phyloP scores from a whole-genome alignment of 1,140 invertebrate genomes.

The Platyura marginata region DNA sequence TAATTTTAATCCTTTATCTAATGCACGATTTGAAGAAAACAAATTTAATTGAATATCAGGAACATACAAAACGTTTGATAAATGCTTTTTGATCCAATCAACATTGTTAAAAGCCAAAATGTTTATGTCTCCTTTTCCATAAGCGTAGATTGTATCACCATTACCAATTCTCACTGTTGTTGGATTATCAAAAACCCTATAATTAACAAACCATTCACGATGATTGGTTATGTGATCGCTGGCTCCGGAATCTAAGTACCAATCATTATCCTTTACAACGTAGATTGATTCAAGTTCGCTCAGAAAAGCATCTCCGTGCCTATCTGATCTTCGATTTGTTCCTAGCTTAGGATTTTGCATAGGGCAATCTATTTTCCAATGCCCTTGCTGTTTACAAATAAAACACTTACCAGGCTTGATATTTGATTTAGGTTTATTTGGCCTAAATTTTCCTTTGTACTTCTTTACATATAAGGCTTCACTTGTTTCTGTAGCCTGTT shows the following conservation, averaged over 20 bases:
- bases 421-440: neutral
- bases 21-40: constrained; percentile 15
- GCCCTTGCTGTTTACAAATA: constrained; percentile 6
- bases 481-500: neutral
- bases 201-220: neutral
- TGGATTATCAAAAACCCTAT: neutral
- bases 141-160: neutral
- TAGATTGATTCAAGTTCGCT: no score
- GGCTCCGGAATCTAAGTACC: neutral
- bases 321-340: neutral
- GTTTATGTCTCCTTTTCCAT: neutral
- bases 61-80: constrained; percentile 16
- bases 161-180: neutral
- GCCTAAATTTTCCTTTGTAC: neutral
- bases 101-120: neutral
- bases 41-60: constrained; percentile 21
- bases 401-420: constrained; percentile 7
- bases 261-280: neutral
- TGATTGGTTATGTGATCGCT: neutral
- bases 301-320: neutral
- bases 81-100: neutral
- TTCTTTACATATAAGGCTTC: constrained; percentile 1
- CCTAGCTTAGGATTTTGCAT: neutral
- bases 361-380: constrained; percentile 6
- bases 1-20: constrained; percentile 12